phyloP scores from a whole-genome alignment of 2,113 vertebrate genomes.

The Illadopsis cleaveri region DNA sequence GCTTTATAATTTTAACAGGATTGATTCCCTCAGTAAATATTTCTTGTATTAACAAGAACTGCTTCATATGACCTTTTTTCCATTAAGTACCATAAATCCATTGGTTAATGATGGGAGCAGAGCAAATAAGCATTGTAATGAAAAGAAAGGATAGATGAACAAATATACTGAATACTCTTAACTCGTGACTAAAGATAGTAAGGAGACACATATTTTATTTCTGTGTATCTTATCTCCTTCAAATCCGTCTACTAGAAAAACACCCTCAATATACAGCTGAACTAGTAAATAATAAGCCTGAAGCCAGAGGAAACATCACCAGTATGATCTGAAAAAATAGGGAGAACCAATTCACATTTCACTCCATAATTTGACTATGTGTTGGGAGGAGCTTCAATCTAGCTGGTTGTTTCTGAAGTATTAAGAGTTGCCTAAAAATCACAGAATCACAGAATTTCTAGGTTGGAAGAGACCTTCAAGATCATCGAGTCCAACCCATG shows the following conservation, averaged over 20 bases:
- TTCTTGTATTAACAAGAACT: background rate
- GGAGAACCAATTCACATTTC: background rate
- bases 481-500: no score
- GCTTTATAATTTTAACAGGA: background rate
- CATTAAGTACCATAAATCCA: background rate
- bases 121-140: background rate
- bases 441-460: no score
- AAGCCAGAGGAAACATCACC: background rate
- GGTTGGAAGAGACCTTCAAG: no score
- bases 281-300: background rate
- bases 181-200: background rate
- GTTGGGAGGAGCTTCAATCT: background rate
- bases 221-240: background rate
- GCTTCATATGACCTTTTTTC: background rate
- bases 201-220: background rate
- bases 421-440: background rate
- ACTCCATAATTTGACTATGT: accelerated
- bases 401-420: background rate
- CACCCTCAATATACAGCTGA: background rate
- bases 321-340: background rate
- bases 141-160: background rate
- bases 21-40: background rate
- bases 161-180: background rate
- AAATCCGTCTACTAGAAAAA: background rate
- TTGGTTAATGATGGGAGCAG: background rate